Evolutionary conservation across 2,888 invertebrate species (phyloP).

Genomic region (Andrena dorsata): DNA sequence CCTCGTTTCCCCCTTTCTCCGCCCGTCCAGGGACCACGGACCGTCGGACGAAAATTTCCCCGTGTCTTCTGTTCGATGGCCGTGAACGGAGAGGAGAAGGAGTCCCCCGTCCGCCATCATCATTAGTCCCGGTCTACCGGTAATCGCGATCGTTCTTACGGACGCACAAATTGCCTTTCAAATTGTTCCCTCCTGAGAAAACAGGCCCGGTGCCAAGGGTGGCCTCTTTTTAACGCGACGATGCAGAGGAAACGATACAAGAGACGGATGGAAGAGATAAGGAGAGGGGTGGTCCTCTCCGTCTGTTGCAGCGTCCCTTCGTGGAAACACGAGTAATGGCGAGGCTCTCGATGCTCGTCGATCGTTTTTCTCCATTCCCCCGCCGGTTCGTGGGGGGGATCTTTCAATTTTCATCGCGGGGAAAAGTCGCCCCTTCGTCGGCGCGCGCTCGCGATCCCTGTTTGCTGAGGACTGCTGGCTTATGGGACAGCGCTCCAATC

Average conservation of each 20-base stretch:
- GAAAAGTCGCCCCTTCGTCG: background rate
- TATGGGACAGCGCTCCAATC: background rate
- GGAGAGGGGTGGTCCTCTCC: constrained; percentile 54
- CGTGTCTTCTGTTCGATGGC: constrained; percentile 63
- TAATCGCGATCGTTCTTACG: constrained; percentile 78
- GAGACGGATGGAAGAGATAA: constrained; percentile 40
- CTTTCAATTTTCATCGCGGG: constrained; percentile 9
- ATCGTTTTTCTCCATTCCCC: constrained; percentile 62
- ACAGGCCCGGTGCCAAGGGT: constrained; percentile 70
- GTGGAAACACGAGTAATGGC: constrained; percentile 70
- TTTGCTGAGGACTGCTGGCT: background rate
- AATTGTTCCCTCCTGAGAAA: constrained; percentile 73
- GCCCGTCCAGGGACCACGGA: constrained; percentile 17
- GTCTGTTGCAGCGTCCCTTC: constrained; percentile 64
- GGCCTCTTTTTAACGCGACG: constrained; percentile 73
- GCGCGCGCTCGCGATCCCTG: background rate
- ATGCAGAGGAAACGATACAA: constrained; percentile 47
- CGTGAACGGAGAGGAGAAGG: constrained; percentile 57
- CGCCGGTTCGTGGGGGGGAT: constrained; percentile 5
- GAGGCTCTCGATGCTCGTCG: constrained; percentile 46
- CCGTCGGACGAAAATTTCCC: constrained; percentile 58
- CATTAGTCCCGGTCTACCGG: constrained; percentile 76
- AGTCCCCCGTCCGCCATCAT: constrained; percentile 69
- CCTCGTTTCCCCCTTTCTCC: background rate
- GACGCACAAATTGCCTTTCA: constrained; percentile 77